These are phyloP conservation scores for Steinernema khuongi DNA, from an alignment of 1,140 invertebrate species.

Conservation along the genomic window DNA sequence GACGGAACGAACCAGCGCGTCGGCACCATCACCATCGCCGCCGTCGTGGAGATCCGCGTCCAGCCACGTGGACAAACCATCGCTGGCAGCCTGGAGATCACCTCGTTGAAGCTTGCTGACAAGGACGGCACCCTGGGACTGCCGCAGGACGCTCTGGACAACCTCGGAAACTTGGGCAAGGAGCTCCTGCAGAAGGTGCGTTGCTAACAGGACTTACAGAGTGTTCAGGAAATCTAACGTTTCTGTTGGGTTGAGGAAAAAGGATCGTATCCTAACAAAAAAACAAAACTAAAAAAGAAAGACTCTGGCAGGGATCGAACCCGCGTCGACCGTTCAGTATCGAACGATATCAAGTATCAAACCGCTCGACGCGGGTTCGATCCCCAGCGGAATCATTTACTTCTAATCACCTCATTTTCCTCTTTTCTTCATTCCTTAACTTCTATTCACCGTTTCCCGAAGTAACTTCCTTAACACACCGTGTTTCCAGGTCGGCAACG, in stretches of 20 bases:
- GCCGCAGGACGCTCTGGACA: slow-evolving; percentile 57
- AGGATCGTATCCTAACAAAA: slow-evolving; percentile 18
- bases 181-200: slow-evolving; percentile 53
- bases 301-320: not conserved
- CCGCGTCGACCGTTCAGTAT: too few species aligned
- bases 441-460: too few species aligned
- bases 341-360: too few species aligned
- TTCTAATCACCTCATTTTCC: slow-evolving; percentile 11
- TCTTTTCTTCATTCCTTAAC: slow-evolving; percentile 9
- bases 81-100: slow-evolving; percentile 42
- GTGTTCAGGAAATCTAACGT: not conserved
- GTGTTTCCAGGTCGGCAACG: slow-evolving; percentile 45
- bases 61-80: slow-evolving; percentile 38
- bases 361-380: too few species aligned
- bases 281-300: not conserved
- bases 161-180: slow-evolving; percentile 57
- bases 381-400: not conserved
- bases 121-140: slow-evolving; percentile 45
- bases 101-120: slow-evolving; percentile 47
- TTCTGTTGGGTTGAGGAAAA: not conserved
- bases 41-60: slow-evolving; percentile 42
- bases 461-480: too few species aligned
- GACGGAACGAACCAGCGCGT: slow-evolving; percentile 53
- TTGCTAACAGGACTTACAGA: slow-evolving; percentile 12
- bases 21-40: slow-evolving; percentile 45